phyloP scores from a whole-genome alignment of 2,797 vertebrate genomes.

The Schizothorax lantsangensis region DNA sequence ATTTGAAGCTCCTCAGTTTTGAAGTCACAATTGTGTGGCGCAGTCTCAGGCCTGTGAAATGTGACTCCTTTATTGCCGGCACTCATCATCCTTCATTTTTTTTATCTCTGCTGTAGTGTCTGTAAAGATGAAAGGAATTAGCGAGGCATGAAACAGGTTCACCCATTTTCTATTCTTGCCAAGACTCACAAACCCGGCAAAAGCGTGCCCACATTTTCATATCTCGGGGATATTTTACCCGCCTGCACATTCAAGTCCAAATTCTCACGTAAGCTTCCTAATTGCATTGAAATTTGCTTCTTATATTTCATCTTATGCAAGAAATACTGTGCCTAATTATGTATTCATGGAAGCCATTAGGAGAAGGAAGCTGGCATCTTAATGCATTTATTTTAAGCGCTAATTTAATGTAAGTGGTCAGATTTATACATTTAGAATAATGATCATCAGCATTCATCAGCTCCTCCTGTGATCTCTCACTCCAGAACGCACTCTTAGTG shows the following conservation, averaged over 20 bases:
- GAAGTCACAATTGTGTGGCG: conserved; percentile 24
- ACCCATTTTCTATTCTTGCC: conserved; percentile 37
- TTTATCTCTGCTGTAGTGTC: conserved; percentile 37
- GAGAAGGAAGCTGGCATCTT: conserved; percentile 60
- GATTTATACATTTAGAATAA: conserved; percentile 75
- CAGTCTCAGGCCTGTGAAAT: conserved; percentile 33
- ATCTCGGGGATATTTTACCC: conserved; percentile 20
- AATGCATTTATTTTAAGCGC: conserved; percentile 67
- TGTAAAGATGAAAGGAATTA: conserved; percentile 53
- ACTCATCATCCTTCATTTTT: conserved; percentile 32
- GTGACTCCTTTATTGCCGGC: conserved; percentile 39
- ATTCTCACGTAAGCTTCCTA: conserved; percentile 21
- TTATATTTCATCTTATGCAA: conserved; percentile 51
- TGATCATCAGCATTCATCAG: conserved; percentile 69
- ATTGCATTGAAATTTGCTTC: conserved; percentile 65
- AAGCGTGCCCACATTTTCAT: conserved; percentile 37
- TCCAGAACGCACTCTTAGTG: conserved; percentile 42
- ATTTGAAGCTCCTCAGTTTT: conserved; percentile 49
- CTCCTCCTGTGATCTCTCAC: conserved; percentile 43
- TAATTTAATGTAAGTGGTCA: conserved; percentile 75
- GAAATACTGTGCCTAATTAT: conserved; percentile 62
- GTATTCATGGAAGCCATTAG: conserved; percentile 50
- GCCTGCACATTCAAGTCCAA: conserved; percentile 39
- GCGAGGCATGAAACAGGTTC: conserved; percentile 48
- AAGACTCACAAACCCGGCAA: conserved; percentile 32